Evolutionary conservation across 2,888 invertebrate genomes (phyloP).

Genomic region (Lochmaea crataegi): DNA sequence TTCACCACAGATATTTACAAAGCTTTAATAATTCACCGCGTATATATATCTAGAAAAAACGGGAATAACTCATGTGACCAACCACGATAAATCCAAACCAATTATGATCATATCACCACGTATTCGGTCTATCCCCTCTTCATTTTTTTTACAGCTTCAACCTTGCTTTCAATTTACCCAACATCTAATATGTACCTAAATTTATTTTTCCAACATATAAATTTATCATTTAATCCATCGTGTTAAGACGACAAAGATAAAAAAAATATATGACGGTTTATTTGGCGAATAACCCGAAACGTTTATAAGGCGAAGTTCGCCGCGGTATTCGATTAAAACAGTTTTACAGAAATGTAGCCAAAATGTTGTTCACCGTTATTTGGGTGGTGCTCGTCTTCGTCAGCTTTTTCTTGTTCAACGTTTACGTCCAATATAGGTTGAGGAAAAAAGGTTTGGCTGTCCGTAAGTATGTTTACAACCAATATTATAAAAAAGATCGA

Average conservation of each 20-base stretch:
- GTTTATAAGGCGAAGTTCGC: not conserved
- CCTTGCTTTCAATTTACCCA: not conserved
- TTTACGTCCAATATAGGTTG: slow-evolving; percentile 32
- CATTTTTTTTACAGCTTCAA: not conserved
- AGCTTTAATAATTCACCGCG: no score
- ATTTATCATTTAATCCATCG: not conserved
- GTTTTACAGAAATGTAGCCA: slow-evolving; percentile 16
- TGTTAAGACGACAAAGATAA: not conserved
- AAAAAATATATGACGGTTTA: not conserved
- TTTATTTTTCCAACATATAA: not conserved
- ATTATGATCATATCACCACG: no score
- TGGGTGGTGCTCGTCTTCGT: slow-evolving; percentile 31
- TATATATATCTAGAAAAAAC: no score
- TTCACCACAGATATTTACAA: no score
- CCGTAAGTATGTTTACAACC: not conserved
- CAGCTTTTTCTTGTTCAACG: slow-evolving; percentile 30
- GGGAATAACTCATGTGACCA: no score
- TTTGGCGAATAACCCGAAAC: not conserved
- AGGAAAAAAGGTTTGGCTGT: slow-evolving; percentile 19
- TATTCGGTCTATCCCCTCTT: no score
- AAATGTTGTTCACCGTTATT: slow-evolving; percentile 24
- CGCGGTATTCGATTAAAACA: not conserved
- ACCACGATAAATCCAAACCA: no score
- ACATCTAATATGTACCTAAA: not conserved
- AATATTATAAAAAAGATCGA: no score